A percentile compares a stretch with the other conserved stretches of the same genome.
Conservation (phyloP, 1,140 invertebrate species). For the Nephila pilipes region DNA sequence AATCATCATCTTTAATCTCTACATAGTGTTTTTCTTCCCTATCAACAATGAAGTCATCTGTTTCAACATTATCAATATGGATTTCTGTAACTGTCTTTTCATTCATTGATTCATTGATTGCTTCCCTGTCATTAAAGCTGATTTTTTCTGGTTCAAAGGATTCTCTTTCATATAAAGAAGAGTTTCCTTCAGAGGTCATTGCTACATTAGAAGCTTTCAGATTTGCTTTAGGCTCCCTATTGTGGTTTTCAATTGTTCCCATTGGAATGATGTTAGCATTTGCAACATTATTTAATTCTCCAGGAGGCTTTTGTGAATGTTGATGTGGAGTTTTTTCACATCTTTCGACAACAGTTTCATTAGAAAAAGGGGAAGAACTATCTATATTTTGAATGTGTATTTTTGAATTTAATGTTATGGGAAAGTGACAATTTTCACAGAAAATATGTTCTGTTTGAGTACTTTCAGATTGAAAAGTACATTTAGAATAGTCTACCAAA, state of each 20-base stretch:
- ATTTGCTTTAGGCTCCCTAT: neutral
- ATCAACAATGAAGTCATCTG: neutral
- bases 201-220: neutral
- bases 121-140: neutral
- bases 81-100: neutral
- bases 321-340: no score
- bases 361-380: no score
- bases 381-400: no score
- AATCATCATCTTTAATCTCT: conserved; percentile 18
- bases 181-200: neutral
- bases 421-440: conserved; percentile 60
- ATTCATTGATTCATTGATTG: neutral
- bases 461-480: neutral
- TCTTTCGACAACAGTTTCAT: neutral
- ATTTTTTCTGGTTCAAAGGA: neutral
- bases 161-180: neutral
- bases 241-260: neutral
- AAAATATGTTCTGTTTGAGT: conserved; percentile 60
- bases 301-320: neutral
- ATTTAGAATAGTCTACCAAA: neutral
- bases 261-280: no score
- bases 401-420: neutral
- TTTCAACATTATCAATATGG: neutral
- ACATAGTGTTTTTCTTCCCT: neutral
- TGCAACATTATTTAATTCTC: neutral